Evolutionary conservation across 2,888 invertebrate genomes (phyloP).

Genomic region (Tholera decimalis): DNA sequence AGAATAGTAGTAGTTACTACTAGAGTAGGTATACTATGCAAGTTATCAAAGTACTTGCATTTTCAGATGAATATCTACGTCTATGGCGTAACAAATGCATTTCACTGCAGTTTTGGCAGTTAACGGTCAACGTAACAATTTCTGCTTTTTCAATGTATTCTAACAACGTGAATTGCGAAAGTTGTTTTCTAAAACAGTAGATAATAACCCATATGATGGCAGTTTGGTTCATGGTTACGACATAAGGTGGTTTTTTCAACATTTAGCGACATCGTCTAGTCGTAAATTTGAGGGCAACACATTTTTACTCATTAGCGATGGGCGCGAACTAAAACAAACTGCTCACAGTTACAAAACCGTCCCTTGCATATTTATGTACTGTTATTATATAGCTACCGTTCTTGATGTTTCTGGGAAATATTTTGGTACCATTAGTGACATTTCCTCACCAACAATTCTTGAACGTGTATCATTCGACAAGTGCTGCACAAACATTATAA

Average conservation of each 20-base stretch:
- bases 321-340: slow-evolving; percentile 76
- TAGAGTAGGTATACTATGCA: background rate
- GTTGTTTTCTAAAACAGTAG: slow-evolving; percentile 69
- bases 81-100: slow-evolving; percentile 17
- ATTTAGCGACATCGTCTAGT: slow-evolving; percentile 83
- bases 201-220: slow-evolving; percentile 71
- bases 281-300: slow-evolving; percentile 82
- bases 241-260: slow-evolving; percentile 79
- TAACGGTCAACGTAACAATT: slow-evolving; percentile 44
- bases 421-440: background rate
- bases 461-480: background rate
- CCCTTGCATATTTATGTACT: slow-evolving; percentile 50
- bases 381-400: slow-evolving; percentile 18
- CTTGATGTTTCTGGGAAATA: slow-evolving; percentile 22
- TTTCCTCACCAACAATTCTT: slow-evolving; percentile 7
- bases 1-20: background rate
- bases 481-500: slow-evolving; percentile 1
- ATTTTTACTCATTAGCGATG: slow-evolving; percentile 81
- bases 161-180: slow-evolving; percentile 74
- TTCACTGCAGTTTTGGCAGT: slow-evolving; percentile 41
- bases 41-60: background rate
- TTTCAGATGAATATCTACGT: slow-evolving; percentile 26
- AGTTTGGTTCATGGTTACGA: slow-evolving; percentile 79
- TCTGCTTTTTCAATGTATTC: slow-evolving; percentile 57
- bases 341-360: slow-evolving; percentile 63